phyloP scores from a whole-genome alignment of 2,888 invertebrate species.

The Cheilosia grossa region DNA sequence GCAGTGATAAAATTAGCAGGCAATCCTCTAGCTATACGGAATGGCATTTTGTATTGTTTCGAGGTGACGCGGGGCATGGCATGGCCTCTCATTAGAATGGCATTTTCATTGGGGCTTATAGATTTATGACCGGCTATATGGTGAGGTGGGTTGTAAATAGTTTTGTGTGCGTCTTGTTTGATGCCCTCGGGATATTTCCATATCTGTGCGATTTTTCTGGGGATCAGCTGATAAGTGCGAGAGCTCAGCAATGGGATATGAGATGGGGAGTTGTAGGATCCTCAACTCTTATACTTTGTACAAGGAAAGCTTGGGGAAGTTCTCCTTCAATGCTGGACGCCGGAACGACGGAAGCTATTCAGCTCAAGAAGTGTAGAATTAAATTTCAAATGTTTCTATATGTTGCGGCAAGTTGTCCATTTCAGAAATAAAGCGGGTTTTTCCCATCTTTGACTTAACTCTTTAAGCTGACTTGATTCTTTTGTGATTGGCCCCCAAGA shows the following conservation, averaged over 20 bases:
- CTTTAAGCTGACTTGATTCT: no score
- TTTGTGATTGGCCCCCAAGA: no score
- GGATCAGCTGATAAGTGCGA: slow-evolving; percentile 52
- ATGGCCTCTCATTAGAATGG: slow-evolving; percentile 66
- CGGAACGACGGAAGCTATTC: no score
- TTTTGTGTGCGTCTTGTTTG: slow-evolving; percentile 34
- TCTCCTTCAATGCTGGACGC: background rate
- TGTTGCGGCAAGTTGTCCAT: no score
- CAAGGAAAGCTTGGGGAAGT: background rate
- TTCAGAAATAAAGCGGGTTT: no score
- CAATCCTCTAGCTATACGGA: slow-evolving; percentile 53
- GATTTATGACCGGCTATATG: slow-evolving; percentile 57
- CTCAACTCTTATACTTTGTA: background rate
- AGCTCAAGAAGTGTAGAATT: no score
- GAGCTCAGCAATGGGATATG: slow-evolving; percentile 16
- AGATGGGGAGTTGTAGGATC: background rate
- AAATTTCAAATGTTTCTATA: no score
- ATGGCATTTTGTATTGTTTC: slow-evolving; percentile 60
- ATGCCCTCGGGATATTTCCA: slow-evolving; percentile 40
- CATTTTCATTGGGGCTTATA: slow-evolving; percentile 69
- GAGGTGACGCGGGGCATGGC: slow-evolving; percentile 39
- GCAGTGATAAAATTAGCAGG: slow-evolving; percentile 74
- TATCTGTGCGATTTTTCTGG: slow-evolving; percentile 37
- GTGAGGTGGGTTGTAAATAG: slow-evolving; percentile 63
- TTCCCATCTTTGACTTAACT: no score